Base-by-base conservation (phyloP, 2,113 vertebrate species). In the Xyrauchen texanus region DNA sequence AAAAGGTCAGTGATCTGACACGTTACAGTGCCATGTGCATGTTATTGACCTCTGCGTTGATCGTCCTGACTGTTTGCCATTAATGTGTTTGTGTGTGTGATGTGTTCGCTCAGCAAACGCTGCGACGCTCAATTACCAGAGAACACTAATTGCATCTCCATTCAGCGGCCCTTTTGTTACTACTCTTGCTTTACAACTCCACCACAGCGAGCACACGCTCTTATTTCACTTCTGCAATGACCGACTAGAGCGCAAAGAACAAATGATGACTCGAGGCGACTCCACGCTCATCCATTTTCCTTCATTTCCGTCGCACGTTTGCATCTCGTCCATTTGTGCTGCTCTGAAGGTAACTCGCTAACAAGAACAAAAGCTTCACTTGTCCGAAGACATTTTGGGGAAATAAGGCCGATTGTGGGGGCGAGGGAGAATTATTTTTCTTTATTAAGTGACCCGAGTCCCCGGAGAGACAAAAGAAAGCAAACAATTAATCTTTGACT, bases 401-500 rank as follows among this genome's bases (percentile, higher is more conserved):
- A 94, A 95, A 93, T 92, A 94, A 95, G 92, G 88, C 91, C 91
- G 94, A 93, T 94, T 92, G 94, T 92, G 94, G 94, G 84, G 90
- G 91, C 88, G 88, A 95, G 87, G 86, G 90, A 92, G 95, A 97
- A 97, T 97, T 98, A 96, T 97, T 97, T 98, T 98, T 98, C 96
- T 97, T 96, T 97, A 97, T 98, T 97, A 98, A 96, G 94, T 92
- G 92, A 93, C 93, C 88, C 86, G 89, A 91, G 94, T 96, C 95
- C 95, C 94, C 91, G 86, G 92, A 95, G 95, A 96, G 92, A 83
- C 88, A 92, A 94, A 94, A 93, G 93, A 96, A 90, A 96, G 93
- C 95, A 95, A 96, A 97, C 96, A 94, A 98, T 98, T 98, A 98
- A 98, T 98, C 97, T 96, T 96, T 93, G 91, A 93, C 92, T 94